Conservation (phyloP, 1,140 invertebrate genomes). For the Drosophila erecta region DNA sequence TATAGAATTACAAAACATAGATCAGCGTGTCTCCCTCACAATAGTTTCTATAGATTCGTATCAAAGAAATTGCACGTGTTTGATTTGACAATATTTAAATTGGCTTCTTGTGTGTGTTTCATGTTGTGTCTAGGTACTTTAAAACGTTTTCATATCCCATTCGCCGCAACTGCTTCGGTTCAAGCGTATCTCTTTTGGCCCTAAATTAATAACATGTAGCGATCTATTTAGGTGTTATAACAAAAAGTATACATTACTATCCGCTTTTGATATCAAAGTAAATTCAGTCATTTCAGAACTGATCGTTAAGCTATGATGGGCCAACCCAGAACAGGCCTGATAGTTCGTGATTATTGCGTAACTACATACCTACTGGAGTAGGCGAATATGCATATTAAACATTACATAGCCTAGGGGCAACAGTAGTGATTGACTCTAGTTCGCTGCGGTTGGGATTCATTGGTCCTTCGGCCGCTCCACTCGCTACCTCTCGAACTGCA, state of each 20-base stretch:
- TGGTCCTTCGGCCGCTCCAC: slow-evolving; percentile 53
- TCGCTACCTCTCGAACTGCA: slow-evolving; percentile 88
- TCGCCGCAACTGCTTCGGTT: slow-evolving; percentile 13
- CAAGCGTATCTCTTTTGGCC: slow-evolving; percentile 10
- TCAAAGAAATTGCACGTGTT: slow-evolving; percentile 81
- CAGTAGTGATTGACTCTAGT: slow-evolving; percentile 67
- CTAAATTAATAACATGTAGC: background rate
- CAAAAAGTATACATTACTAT: background rate
- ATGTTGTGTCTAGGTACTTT: slow-evolving; percentile 37
- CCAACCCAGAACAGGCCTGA: slow-evolving; percentile 6
- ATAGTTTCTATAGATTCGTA: slow-evolving; percentile 58
- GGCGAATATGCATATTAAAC: slow-evolving; percentile 31
- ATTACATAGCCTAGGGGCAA: slow-evolving; percentile 26
- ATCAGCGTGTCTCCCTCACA: slow-evolving; percentile 55
- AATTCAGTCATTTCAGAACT: background rate
- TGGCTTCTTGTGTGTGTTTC: slow-evolving; percentile 15
- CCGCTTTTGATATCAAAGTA: background rate
- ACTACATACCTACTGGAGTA: slow-evolving; percentile 34
- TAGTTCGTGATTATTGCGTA: slow-evolving; percentile 27
- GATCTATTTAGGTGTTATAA: slow-evolving; percentile 1
- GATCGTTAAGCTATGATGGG: background rate
- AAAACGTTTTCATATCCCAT: slow-evolving; percentile 57
- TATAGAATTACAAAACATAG: slow-evolving; percentile 58
- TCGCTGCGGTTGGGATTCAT: slow-evolving; percentile 52
- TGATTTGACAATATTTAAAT: slow-evolving; percentile 57